Evolutionary conservation across 1,140 invertebrate genomes (phyloP).

Genomic region (Ruditapes philippinarum): DNA sequence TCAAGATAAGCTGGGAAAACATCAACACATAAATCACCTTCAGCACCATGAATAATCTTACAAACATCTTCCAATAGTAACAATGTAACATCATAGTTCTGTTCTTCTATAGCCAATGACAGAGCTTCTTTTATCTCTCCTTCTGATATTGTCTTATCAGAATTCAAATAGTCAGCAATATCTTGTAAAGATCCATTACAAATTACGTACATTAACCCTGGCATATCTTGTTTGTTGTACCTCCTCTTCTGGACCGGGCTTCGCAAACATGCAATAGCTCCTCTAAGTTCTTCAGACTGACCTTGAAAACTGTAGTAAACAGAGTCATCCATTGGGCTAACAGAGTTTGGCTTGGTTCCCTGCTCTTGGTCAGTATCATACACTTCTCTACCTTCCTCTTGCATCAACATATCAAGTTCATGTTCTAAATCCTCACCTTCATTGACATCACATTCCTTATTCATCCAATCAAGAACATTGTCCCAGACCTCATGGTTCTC

Average conservation of each 20-base stretch:
- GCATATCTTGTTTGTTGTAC: background rate
- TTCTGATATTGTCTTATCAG: conserved; percentile 54
- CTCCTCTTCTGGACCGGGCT: background rate
- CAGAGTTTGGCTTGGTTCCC: background rate
- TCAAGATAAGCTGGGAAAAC: conserved; percentile 53
- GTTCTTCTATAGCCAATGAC: conserved; percentile 29
- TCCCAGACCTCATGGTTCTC: conserved; percentile 15
- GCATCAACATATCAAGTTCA: conserved; percentile 41
- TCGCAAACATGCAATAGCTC: conserved; percentile 4
- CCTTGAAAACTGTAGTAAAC: conserved; percentile 59
- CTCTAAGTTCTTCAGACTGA: conserved; percentile 46
- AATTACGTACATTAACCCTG: conserved; percentile 39
- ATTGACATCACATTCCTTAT: conserved; percentile 8
- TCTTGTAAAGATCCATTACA: conserved; percentile 51
- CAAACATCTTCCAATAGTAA: conserved; percentile 54
- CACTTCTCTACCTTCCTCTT: conserved; percentile 1
- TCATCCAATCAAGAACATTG: conserved; percentile 59
- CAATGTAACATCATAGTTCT: conserved; percentile 40
- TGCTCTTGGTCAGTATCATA: conserved; percentile 1
- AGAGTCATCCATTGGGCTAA: conserved; percentile 34
- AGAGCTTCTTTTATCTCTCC: conserved; percentile 51
- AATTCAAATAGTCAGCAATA: conserved; percentile 47
- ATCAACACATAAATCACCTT: conserved; percentile 48
- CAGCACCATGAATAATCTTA: conserved; percentile 43
- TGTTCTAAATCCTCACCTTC: conserved; percentile 45